Conservation (phyloP, 1,140 invertebrate genomes). For the Euwallacea fornicatus region DNA sequence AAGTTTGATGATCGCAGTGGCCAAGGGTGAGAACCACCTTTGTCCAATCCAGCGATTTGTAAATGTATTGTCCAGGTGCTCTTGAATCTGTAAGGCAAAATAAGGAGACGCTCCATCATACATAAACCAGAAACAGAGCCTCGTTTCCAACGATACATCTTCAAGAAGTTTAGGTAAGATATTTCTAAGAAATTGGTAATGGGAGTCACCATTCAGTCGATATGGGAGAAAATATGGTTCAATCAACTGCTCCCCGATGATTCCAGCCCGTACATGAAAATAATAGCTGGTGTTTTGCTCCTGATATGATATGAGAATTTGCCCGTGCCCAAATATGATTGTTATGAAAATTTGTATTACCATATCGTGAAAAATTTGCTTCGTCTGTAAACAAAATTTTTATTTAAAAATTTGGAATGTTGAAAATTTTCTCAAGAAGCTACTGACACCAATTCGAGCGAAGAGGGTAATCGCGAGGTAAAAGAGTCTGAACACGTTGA, state of each 20-base stretch:
- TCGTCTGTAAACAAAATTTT: slow-evolving; percentile 1
- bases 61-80: background rate
- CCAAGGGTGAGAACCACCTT: background rate
- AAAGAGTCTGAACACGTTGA: slow-evolving; percentile 6
- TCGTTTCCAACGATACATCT: too few species aligned
- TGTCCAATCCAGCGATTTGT: background rate
- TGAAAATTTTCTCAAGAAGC: background rate
- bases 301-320: background rate
- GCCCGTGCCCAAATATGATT: too few species aligned
- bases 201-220: too few species aligned
- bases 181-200: too few species aligned
- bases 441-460: background rate
- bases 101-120: background rate
- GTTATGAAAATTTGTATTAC: too few species aligned
- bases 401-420: background rate
- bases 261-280: background rate
- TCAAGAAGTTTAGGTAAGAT: too few species aligned
- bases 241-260: background rate
- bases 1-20: too few species aligned
- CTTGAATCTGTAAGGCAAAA: background rate
- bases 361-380: background rate
- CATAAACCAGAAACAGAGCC: background rate
- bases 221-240: too few species aligned
- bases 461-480: background rate
- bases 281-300: background rate